phyloP scores from a whole-genome alignment of 2,888 invertebrate species.

The Pachycephus smyrnensis region DNA sequence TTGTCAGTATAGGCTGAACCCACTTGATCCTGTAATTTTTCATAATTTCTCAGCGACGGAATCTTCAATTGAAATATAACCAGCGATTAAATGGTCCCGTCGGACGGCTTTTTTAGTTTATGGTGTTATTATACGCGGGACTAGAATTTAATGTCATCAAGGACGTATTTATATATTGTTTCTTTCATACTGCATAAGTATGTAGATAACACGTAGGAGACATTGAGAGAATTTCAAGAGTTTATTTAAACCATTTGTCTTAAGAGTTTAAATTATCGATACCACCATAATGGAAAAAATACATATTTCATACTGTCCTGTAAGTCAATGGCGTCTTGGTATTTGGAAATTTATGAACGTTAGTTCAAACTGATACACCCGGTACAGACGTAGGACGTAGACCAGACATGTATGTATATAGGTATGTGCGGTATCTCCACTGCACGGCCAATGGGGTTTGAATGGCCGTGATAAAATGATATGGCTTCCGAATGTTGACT shows the following conservation, averaged over 20 bases:
- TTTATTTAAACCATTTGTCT: not conserved
- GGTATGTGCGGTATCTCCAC: slow-evolving; percentile 65
- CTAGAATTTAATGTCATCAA: not conserved
- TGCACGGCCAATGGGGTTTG: slow-evolving; percentile 67
- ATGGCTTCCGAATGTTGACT: slow-evolving; percentile 68
- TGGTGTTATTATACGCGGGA: not conserved
- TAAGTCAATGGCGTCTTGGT: not conserved
- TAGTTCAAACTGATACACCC: slow-evolving; percentile 37
- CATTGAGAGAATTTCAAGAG: not conserved
- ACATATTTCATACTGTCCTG: not conserved
- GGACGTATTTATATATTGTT: not conserved
- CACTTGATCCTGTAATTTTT: not conserved
- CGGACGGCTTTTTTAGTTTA: not conserved
- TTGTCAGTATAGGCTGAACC: not conserved
- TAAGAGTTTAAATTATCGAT: not conserved
- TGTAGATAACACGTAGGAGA: not conserved
- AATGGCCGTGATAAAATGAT: slow-evolving; percentile 66
- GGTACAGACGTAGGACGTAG: slow-evolving; percentile 50
- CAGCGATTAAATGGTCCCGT: not conserved
- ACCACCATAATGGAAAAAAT: not conserved
- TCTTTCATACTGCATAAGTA: not conserved
- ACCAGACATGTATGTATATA: slow-evolving; percentile 53
- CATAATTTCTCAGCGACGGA: not conserved
- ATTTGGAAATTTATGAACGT: not conserved
- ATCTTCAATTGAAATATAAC: not conserved